Evolutionary conservation across 1,140 invertebrate species (phyloP).

Genomic region (Drosophila hydei): DNA sequence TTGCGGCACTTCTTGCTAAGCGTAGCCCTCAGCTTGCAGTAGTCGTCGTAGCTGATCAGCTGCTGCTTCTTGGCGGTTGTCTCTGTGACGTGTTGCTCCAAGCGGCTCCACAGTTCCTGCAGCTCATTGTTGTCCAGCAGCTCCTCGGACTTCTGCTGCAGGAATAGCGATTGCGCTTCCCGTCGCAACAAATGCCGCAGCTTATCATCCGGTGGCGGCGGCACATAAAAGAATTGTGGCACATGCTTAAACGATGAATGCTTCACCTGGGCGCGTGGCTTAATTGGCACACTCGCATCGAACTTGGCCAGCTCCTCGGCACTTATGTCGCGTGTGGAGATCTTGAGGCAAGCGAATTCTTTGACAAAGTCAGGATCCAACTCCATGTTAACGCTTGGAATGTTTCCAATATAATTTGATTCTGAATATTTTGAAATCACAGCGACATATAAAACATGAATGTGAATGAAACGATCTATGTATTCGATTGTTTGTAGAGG

Average conservation of each 20-base stretch:
- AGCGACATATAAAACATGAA: no score
- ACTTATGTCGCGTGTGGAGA: conserved; percentile 27
- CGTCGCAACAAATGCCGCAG: conserved; percentile 92
- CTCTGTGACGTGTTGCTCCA: conserved; percentile 92
- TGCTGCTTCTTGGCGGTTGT: conserved; percentile 90
- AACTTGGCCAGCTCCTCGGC: conserved; percentile 39
- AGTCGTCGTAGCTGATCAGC: conserved; percentile 93
- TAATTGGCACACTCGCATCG: conserved; percentile 35
- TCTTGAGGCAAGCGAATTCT: conserved; percentile 40
- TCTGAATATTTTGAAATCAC: not conserved
- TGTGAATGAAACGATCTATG: no score
- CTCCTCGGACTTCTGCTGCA: conserved; percentile 92
- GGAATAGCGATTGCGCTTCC: conserved; percentile 93
- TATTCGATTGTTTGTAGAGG: no score
- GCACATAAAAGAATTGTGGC: conserved; percentile 92
- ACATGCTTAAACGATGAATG: conserved; percentile 84
- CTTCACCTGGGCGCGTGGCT: conserved; percentile 4
- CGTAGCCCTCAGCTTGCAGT: conserved; percentile 89
- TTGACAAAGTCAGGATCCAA: conserved; percentile 49
- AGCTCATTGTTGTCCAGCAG: conserved; percentile 94
- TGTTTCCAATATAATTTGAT: not conserved
- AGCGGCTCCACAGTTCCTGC: conserved; percentile 91
- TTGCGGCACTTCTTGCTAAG: conserved; percentile 89
- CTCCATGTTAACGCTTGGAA: conserved; percentile 42
- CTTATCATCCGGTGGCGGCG: conserved; percentile 89